Percentiles rank a stretch among this genome's conserved stretches.
phyloP scores from a whole-genome alignment of 2,113 vertebrate genomes.

The Cinclus mexicanus region DNA sequence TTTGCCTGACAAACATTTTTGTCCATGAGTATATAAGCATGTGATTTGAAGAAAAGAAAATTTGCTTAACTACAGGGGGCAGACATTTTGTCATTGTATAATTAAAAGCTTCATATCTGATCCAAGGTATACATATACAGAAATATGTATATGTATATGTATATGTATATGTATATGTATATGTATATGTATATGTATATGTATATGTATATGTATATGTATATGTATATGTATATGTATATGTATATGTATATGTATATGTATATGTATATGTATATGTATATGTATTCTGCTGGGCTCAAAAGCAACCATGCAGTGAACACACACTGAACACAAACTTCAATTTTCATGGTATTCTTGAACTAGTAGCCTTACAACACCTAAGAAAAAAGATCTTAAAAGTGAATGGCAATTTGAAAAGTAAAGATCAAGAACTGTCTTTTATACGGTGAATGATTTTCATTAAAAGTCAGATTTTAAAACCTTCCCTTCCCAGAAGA shows the following conservation, averaged over 20 bases:
- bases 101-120: constrained; percentile 20
- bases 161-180: too few relatives aligned
- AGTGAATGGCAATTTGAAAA: not conserved
- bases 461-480: not conserved
- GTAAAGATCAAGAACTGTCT: not conserved
- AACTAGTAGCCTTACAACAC: not conserved
- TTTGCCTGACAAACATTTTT: not conserved
- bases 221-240: too few relatives aligned
- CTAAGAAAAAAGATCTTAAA: not conserved
- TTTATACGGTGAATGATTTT: not conserved
- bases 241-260: too few relatives aligned
- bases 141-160: not conserved
- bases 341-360: not conserved
- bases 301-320: not conserved
- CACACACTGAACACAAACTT: not conserved
- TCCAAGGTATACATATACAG: not conserved
- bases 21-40: not conserved
- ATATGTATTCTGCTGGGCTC: not conserved
- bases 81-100: not conserved
- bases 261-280: too few relatives aligned
- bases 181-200: too few relatives aligned
- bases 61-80: constrained; percentile 10
- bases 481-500: not conserved
- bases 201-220: too few relatives aligned
- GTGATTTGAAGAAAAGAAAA: not conserved